phyloP scores from a whole-genome alignment of 2,113 vertebrate genomes.

The Apteryx mantelli region DNA sequence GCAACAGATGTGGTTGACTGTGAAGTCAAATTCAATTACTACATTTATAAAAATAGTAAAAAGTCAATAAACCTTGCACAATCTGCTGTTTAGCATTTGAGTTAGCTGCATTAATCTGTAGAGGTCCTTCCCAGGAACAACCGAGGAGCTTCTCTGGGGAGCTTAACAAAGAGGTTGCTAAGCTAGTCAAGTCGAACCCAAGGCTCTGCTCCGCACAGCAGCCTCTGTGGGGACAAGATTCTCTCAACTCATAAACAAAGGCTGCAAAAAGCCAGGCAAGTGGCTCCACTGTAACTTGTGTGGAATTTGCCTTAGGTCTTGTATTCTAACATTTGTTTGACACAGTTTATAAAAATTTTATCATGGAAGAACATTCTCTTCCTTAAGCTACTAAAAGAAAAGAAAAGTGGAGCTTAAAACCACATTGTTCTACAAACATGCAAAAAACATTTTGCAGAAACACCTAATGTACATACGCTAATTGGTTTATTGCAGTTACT shows the following conservation, averaged over 20 bases:
- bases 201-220: background rate
- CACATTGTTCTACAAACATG: background rate
- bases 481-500: constrained; percentile 6
- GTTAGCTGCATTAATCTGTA: background rate
- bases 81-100: background rate
- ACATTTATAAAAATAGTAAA: background rate
- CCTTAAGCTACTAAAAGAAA: constrained; percentile 27
- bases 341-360: background rate
- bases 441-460: background rate
- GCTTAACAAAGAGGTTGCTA: constrained; percentile 60
- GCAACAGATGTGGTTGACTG: background rate
- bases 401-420: background rate
- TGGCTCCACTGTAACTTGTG: background rate
- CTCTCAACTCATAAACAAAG: constrained; percentile 29
- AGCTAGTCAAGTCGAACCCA: constrained; percentile 34
- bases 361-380: background rate
- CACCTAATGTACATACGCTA: background rate
- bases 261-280: background rate
- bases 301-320: background rate
- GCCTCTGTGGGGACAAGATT: constrained; percentile 2
- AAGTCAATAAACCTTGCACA: background rate
- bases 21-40: background rate
- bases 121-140: background rate
- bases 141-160: constrained; percentile 38
- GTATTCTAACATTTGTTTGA: background rate